phyloP scores from a whole-genome alignment of 2,113 vertebrate species.

The Apistogramma diplotaenia region DNA sequence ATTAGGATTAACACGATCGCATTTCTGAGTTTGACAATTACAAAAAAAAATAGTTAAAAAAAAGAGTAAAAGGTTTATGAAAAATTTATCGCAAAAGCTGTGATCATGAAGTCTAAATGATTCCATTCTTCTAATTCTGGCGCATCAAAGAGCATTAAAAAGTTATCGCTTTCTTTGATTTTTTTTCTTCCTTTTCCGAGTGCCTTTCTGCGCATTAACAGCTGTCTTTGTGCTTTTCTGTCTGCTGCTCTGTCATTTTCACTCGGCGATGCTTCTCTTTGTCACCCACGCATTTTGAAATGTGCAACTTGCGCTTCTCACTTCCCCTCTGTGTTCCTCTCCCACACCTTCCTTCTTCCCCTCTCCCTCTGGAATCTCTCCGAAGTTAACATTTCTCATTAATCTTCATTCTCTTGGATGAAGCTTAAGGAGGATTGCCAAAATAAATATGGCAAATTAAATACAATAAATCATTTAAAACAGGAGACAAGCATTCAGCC shows the following conservation, averaged over 20 bases:
- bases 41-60: background rate
- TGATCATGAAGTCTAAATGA: constrained; percentile 34
- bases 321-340: constrained; percentile 1
- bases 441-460: constrained; percentile 44
- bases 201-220: constrained; percentile 31
- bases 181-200: background rate
- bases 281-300: constrained; percentile 38
- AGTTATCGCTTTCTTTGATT: constrained; percentile 40
- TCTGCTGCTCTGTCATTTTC: constrained; percentile 15
- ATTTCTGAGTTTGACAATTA: background rate
- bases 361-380: constrained; percentile 32
- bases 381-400: constrained; percentile 33
- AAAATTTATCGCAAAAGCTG: constrained; percentile 28
- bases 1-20: background rate
- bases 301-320: constrained; percentile 20
- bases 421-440: constrained; percentile 14
- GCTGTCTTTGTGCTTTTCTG: constrained; percentile 25
- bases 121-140: constrained; percentile 41
- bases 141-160: constrained; percentile 59
- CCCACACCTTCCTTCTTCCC: background rate
- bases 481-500: background rate
- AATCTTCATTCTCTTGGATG: constrained; percentile 10
- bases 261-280: constrained; percentile 20
- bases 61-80: background rate
- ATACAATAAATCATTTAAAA: constrained; percentile 27